phyloP scores from a whole-genome alignment of 2,113 vertebrate genomes.

The Zosterops japonicus region DNA sequence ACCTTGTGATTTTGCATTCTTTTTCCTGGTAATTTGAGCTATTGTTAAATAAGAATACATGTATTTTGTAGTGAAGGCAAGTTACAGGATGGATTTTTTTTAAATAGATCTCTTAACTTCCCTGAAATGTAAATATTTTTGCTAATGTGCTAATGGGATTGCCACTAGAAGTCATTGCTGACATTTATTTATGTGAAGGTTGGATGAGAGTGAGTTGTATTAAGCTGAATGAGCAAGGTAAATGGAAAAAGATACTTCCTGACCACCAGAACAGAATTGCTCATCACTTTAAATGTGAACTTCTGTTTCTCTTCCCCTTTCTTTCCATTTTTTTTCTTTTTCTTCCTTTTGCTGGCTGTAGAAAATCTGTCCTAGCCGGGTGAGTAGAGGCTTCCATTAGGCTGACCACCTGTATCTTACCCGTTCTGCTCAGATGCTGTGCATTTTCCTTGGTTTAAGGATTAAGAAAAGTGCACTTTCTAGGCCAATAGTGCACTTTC shows the following conservation, averaged over 20 bases:
- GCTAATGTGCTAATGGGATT: neutral
- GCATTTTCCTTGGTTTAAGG: constrained; percentile 77
- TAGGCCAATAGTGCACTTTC: neutral
- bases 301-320: constrained; percentile 70
- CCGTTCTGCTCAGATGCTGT: constrained; percentile 68
- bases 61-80: neutral
- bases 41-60: neutral
- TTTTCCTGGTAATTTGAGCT: neutral
- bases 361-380: constrained; percentile 94
- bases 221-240: neutral
- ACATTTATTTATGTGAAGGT: neutral
- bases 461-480: neutral
- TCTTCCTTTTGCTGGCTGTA: constrained; percentile 83
- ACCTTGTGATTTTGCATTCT: neutral
- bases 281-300: constrained; percentile 69
- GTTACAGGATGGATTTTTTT: neutral
- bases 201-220: neutral
- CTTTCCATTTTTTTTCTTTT: constrained; percentile 64
- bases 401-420: constrained; percentile 60
- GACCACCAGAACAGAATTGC: constrained; percentile 38
- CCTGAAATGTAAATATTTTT: neutral
- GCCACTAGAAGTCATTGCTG: neutral
- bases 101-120: neutral
- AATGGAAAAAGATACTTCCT: neutral
- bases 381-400: constrained; percentile 82